Base-by-base conservation (phyloP, 2,888 invertebrate species). In the Girardia tigrina region DNA sequence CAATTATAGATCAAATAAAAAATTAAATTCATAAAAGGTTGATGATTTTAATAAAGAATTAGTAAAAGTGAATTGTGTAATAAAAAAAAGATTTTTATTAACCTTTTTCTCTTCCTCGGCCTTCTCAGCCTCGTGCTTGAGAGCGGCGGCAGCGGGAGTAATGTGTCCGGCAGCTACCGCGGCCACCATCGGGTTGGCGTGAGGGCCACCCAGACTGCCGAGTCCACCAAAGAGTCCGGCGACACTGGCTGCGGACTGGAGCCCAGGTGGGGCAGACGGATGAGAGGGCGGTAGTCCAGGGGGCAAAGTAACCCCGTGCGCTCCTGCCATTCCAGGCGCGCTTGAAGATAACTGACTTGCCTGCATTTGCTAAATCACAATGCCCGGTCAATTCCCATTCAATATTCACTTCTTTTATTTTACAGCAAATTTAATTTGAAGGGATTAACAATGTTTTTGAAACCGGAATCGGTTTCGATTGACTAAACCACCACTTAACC, bases 221-320 rank as follows among this genome's bases (percentile, higher is more conserved):
- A 76, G 56, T 4, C 76, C 70, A 23, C 76, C 76, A 56, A 56
- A 56, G 1, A 75, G 29, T 1, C 77, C 77, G 0, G 36, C 71
- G 26, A 77, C 27, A 36, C 71, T 42, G 16, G 77, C 77, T 6
- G 75, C 28, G 70, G 75, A 70, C 23, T 56, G 56, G 12, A 42
- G 75, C n/a, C 29, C 71, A 23, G 71, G 29, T 20, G 56, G 56
- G 23, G 20, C 56, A n/a, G 56, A 56, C n/a, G n/a, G 56, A 73
- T 72, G 74, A 28, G 72, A 73, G 20, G 81, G 81, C 77, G 82
- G 84, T 8, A 84, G 80, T 23, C 82, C 82, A 8, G 83, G 80
- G 16, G 83, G 82, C 77, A 82, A 82, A 29, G 83, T 83, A 6
- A 56, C 56, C 23, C 56, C 56, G 56, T 56, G 56, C n/a, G 56